Evolutionary conservation across 2,888 invertebrate genomes (phyloP).

Genomic region (Polyommatus icarus): DNA sequence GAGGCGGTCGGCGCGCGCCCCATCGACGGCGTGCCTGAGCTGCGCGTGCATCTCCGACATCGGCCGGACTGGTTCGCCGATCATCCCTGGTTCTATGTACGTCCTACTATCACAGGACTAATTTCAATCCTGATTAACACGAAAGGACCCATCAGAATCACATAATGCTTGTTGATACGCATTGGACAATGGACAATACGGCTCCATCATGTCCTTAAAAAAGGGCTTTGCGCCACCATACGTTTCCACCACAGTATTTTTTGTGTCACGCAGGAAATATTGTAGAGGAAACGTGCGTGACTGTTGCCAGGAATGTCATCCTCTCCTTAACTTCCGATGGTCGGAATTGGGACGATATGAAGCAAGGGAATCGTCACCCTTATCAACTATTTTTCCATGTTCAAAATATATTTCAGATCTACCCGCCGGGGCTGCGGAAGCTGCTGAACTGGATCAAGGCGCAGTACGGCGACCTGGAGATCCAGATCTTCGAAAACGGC

Average conservation of each 20-base stretch:
- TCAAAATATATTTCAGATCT: slow-evolving; percentile 37
- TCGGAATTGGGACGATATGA: too few relatives aligned
- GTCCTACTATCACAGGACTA: neutral
- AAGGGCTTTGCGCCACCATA: too few relatives aligned
- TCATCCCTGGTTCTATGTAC: neutral
- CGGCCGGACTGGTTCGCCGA: slow-evolving; percentile 36
- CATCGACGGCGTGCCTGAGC: slow-evolving; percentile 42
- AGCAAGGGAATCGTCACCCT: too few relatives aligned
- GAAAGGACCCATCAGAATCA: too few relatives aligned
- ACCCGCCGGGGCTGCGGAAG: slow-evolving; percentile 42
- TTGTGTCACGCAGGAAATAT: too few relatives aligned
- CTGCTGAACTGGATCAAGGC: slow-evolving; percentile 52
- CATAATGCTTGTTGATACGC: too few relatives aligned
- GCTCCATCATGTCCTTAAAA: too few relatives aligned
- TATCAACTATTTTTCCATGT: neutral
- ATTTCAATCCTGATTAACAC: neutral
- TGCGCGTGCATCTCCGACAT: slow-evolving; percentile 41
- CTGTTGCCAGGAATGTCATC: too few relatives aligned
- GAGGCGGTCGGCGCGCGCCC: slow-evolving; percentile 44
- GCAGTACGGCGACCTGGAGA: slow-evolving; percentile 58
- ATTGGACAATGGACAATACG: too few relatives aligned
- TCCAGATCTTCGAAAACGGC: slow-evolving; percentile 76
- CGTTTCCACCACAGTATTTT: too few relatives aligned
- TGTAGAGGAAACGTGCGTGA: too few relatives aligned
- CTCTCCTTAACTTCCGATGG: too few relatives aligned